Percentiles rank a stretch among this genome's conserved stretches.
phyloP scores from a whole-genome alignment of 2,888 invertebrate species.

The Chydorus sphaericus region DNA sequence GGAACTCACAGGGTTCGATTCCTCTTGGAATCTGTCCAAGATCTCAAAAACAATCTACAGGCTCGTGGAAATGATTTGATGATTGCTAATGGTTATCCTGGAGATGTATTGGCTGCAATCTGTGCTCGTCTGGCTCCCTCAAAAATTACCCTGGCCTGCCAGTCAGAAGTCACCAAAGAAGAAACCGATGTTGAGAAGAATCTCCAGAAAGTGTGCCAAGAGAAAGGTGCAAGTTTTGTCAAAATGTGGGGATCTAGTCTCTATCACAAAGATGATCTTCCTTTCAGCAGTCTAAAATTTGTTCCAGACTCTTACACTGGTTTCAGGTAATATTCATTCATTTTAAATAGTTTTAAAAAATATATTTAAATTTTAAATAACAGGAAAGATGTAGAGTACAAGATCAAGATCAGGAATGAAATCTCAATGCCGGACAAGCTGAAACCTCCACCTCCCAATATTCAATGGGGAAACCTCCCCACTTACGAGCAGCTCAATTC shows the following conservation, averaged over 20 bases:
- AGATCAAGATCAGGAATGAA: conserved; percentile 17
- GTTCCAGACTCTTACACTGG: conserved; percentile 20
- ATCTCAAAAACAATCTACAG: conserved; percentile 16
- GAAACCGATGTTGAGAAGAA: conserved; percentile 19
- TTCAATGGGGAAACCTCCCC: conserved; percentile 16
- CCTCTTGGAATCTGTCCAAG: conserved; percentile 18
- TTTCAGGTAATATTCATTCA: too few species aligned
- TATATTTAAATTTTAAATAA: too few species aligned
- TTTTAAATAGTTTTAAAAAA: too few species aligned
- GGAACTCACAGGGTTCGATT: conserved; percentile 19
- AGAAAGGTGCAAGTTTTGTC: conserved; percentile 10
- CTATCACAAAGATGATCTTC: conserved; percentile 20
- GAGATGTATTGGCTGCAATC: conserved; percentile 23
- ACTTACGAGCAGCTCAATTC: conserved; percentile 12
- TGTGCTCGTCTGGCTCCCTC: conserved; percentile 26
- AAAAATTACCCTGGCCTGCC: conserved; percentile 17
- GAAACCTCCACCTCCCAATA: conserved; percentile 17
- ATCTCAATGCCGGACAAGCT: conserved; percentile 19
- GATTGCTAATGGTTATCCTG: conserved; percentile 25
- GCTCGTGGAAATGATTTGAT: conserved; percentile 24
- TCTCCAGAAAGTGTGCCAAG: conserved; percentile 15
- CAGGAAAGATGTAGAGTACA: conserved; percentile 19
- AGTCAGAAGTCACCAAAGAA: conserved; percentile 20
- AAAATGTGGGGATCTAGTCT: conserved; percentile 20
- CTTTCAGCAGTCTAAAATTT: conserved; percentile 17